A percentile compares a stretch with the other conserved stretches of the same genome.
phyloP scores from a whole-genome alignment of 2,888 invertebrate genomes.

The Amphipyra berbera region DNA sequence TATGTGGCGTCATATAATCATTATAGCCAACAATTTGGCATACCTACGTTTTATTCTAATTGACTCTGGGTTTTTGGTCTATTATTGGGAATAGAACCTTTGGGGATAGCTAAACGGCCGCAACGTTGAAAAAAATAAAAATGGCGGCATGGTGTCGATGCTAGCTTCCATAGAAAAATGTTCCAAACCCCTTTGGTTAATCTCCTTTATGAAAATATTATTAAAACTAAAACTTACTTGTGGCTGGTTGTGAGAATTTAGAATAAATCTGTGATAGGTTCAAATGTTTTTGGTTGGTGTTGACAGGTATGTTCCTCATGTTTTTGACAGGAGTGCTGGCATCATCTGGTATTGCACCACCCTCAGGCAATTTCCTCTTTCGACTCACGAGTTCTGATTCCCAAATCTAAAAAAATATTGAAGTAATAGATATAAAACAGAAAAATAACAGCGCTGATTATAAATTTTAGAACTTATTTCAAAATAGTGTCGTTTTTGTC shows the following conservation, averaged over 20 bases:
- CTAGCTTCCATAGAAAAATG: no score
- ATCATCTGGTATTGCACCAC: slow-evolving; percentile 75
- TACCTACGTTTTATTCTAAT: no score
- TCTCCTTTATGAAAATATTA: neutral
- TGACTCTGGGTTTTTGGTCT: no score
- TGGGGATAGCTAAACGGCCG: no score
- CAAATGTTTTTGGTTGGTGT: slow-evolving; percentile 85
- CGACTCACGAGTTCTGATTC: slow-evolving; percentile 83
- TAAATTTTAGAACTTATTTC: no score
- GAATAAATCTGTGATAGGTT: slow-evolving; percentile 87
- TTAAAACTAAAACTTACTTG: slow-evolving; percentile 72
- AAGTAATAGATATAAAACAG: neutral
- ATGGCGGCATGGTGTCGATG: no score
- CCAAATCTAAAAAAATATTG: slow-evolving; percentile 77
- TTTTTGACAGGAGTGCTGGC: slow-evolving; percentile 78
- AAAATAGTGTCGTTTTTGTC: no score
- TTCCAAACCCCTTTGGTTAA: no score
- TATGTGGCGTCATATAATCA: no score
- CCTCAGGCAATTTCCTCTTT: slow-evolving; percentile 83
- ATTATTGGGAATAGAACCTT: no score
- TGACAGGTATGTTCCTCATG: slow-evolving; percentile 82
- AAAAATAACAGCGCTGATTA: neutral
- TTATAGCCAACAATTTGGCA: no score
- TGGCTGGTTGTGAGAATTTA: slow-evolving; percentile 84
- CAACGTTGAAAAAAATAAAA: no score